Evolutionary conservation across 2,888 invertebrate genomes (phyloP).

Genomic region (Salpingus planirostris): DNA sequence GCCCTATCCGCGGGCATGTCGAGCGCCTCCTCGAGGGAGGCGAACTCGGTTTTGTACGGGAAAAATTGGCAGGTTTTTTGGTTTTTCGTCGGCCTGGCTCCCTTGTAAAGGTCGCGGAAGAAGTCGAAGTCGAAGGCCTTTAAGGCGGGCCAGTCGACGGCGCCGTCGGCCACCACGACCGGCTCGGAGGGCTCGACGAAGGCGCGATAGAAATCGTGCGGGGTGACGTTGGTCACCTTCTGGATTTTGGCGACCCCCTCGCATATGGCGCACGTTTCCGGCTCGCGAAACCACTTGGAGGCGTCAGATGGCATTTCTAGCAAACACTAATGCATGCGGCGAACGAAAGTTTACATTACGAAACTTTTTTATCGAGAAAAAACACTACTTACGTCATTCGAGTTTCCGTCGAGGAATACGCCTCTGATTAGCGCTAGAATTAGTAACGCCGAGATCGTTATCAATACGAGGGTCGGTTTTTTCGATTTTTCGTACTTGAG

Average conservation of each 20-base stretch:
- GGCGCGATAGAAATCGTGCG: constrained; percentile 59
- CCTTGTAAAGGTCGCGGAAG: constrained; percentile 68
- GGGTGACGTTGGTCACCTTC: constrained; percentile 57
- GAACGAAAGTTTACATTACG: too few relatives aligned
- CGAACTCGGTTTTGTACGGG: constrained; percentile 83
- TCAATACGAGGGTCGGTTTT: too few relatives aligned
- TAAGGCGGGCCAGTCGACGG: constrained; percentile 70
- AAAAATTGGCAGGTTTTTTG: constrained; percentile 89
- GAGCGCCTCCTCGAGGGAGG: constrained; percentile 69
- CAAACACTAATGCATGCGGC: too few relatives aligned
- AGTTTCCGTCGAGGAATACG: too few relatives aligned
- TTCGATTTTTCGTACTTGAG: too few relatives aligned
- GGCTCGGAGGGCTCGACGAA: constrained; percentile 74
- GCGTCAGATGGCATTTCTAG: constrained; percentile 32
- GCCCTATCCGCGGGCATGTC: constrained; percentile 68
- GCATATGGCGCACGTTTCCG: constrained; percentile 76
- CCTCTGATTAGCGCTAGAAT: too few relatives aligned
- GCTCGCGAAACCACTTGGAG: constrained; percentile 57
- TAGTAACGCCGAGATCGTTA: too few relatives aligned
- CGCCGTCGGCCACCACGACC: constrained; percentile 78
- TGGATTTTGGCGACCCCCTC: constrained; percentile 52
- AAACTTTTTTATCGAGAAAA: too few relatives aligned
- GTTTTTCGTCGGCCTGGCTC: constrained; percentile 32
- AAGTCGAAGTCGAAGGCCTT: constrained; percentile 59
- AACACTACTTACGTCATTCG: too few relatives aligned